Evolutionary conservation across 1,140 invertebrate species (phyloP), one percentile per base, ranked within the genome.

Genomic region (Saccostrea echinata): DNA sequence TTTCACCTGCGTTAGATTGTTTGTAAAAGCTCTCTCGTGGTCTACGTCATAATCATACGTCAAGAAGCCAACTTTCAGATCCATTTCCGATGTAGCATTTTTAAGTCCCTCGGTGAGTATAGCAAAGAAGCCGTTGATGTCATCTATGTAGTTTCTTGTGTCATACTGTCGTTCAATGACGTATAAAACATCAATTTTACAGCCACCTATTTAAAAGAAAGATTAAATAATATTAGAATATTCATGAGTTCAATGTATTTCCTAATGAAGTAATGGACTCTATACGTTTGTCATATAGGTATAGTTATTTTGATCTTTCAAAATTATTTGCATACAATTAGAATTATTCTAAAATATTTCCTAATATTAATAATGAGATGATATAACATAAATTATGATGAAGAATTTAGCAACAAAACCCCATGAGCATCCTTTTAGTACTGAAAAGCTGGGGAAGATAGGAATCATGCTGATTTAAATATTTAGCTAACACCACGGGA

Each of bases 161-260:
- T 76, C 11, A 18, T 76, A 76, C 6, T 27, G 3, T 18, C 68
- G 24, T 33, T 76, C 68, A 76, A 76, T 30, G 24, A 76, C 68
- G 11, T 76, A 76, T 76, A 76, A 27, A 76, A 76, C 30, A 33
- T 76, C 68, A 16, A 76, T 33, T 76, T 76, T 76, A 13, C 68
- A 76, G 30, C 68, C 30, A 3, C 27, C 68, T 76, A 33, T 76
- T 9, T 13, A 33, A 30, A 35, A 30, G 27, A 21, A 64, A 8
- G 18, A 21, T 64, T 43, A 8, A 9, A 43, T 9, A 43, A 43
- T 43, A 43, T 43, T 43, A 43, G 4, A 43, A 43, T 43, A 8
- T 6, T 61, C 21, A 61, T 3, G 21, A 6, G 55, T 21, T 21
- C 55, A n/a, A 61, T 61, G 3, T 1, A 61, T 18, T 8, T 61